Conservation (phyloP, 2,888 invertebrate genomes). For the Melieria omissa region DNA sequence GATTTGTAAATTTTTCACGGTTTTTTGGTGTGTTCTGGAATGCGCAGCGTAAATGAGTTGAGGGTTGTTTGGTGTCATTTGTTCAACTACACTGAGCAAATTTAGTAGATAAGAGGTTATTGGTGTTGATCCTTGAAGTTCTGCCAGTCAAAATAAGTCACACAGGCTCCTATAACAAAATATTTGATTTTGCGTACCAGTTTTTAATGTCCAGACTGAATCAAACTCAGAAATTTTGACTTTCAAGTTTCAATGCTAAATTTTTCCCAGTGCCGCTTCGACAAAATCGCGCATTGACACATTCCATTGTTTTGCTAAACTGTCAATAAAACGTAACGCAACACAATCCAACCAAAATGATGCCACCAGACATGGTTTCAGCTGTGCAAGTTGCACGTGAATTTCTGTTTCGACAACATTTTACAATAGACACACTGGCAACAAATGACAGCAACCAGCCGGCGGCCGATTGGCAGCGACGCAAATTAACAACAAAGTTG, state of each 20-base stretch:
- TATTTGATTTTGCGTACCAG: too few species aligned
- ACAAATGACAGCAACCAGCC: neutral
- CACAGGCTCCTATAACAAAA: too few species aligned
- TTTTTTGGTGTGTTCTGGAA: conserved; percentile 27
- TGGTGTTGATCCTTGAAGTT: neutral
- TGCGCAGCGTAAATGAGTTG: neutral
- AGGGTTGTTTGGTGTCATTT: neutral
- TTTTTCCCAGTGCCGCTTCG: too few species aligned
- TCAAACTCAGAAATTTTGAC: too few species aligned
- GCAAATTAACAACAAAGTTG: conserved; percentile 40
- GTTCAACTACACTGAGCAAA: neutral
- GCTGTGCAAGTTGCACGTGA: too few species aligned
- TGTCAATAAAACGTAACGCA: conserved; percentile 59
- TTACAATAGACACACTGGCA: too few species aligned
- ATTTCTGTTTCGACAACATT: too few species aligned
- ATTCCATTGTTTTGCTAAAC: conserved; percentile 53
- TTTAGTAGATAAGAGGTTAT: neutral
- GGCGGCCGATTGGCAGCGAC: conserved; percentile 34
- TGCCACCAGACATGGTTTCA: neutral
- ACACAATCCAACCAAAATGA: conserved; percentile 38
- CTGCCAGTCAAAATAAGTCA: neutral
- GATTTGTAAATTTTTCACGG: conserved; percentile 32
- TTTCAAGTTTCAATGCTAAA: too few species aligned
- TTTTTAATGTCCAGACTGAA: too few species aligned
- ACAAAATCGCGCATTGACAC: conserved; percentile 8